Base-by-base conservation (phyloP, 1,140 invertebrate genomes). In the Apis florea region DNA sequence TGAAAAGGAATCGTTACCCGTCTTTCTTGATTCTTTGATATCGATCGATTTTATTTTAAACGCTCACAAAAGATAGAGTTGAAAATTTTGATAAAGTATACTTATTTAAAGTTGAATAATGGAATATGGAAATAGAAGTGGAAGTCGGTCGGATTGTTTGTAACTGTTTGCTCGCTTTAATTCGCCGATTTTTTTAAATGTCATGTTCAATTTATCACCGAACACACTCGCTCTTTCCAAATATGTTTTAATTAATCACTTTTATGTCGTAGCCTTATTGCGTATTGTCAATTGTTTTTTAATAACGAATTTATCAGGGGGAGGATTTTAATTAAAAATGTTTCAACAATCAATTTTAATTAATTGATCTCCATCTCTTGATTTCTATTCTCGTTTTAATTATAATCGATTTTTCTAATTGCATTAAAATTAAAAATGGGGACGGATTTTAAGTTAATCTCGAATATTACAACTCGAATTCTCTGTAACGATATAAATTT, bases 291-390 rank as follows among this genome's bases (percentile, higher is more conserved):
- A 47, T 10, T 21, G 51, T 56, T 26, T 54, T n/a, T 54, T 17
- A 26, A 26, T 8, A 12, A 10, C 2, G n/a, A 19, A 31, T 2
- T 0, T 10, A 17, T 40, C 31, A 40, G 31, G 31, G 31, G 19
- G 26, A 40, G 21, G 26, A 54, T 24, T 24, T 68, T 58, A 68
- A 77, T 77, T 77, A 58, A 77, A 68, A 77, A 1, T 24, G 6
- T 17, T 58, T 10, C 63, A 13, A 12, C 2, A 17, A 67, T 56
- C 19, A 59, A 6, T 47, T 17, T n/a, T 11, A 13, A 13, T 75
- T 15, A 21, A 4, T 31, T 17, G 26, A 40, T 31, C 10, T 63
- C 1, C 1, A 3, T 13, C 31, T 8, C 13, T 26, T 61, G 13
- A 61, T 61, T 61, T 13, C 12, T 26, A 15, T 31, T 31, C 9